Evolutionary conservation across 2,113 vertebrate species (phyloP).

Genomic region (Chunga burmeisteri): DNA sequence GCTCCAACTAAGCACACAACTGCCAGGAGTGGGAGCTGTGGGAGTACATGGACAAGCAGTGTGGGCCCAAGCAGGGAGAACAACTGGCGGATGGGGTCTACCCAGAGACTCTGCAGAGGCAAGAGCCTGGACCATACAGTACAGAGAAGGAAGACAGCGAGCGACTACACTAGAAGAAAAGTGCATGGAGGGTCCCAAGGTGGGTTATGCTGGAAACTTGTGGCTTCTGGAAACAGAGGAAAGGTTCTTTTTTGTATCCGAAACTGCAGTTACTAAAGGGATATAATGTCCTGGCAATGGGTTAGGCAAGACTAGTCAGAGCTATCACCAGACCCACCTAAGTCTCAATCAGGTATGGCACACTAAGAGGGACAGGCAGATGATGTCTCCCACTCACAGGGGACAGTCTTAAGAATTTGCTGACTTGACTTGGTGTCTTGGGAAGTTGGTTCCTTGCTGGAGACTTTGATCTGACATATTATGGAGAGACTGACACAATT

Average conservation of each 20-base stretch:
- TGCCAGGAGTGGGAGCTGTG: neutral
- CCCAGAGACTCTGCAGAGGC: neutral
- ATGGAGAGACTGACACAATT: neutral
- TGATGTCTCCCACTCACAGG: neutral
- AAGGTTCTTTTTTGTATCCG: neutral
- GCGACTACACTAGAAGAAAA: neutral
- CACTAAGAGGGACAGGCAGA: neutral
- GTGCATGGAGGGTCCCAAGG: neutral
- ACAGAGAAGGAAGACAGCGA: neutral
- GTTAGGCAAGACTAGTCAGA: neutral
- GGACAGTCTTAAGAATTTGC: neutral
- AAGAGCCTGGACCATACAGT: neutral
- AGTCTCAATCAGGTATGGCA: neutral
- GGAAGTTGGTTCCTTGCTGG: neutral
- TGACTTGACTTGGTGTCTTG: neutral
- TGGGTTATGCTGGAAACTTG: neutral
- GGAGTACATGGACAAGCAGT: neutral
- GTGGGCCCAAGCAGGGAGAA: neutral
- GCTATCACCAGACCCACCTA: neutral
- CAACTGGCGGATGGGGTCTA: neutral
- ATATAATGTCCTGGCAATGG: neutral
- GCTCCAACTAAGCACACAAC: neutral
- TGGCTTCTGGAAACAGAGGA: neutral
- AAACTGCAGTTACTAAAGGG: neutral
- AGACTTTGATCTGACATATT: neutral